Percentiles rank a stretch among this genome's conserved stretches.
Conservation (phyloP, 2,113 vertebrate species). For the Pseudolaguvia tuberculata region DNA sequence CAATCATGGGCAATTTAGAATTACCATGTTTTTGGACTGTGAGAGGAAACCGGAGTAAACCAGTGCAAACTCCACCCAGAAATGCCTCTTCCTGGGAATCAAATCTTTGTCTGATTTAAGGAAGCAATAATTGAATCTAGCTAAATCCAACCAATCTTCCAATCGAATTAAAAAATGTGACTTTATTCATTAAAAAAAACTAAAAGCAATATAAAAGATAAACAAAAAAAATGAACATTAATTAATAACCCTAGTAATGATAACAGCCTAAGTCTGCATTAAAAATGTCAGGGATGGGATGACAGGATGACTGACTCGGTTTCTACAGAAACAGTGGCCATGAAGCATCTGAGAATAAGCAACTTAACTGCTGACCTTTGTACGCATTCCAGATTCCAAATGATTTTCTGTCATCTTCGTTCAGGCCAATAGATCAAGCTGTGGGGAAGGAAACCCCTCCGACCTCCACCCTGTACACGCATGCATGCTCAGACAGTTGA, state of each 20-base stretch:
- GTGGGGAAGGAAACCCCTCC: constrained; percentile 25
- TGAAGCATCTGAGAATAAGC: constrained; percentile 37
- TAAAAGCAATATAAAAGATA: not conserved
- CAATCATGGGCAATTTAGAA: too few species aligned
- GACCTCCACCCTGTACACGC: constrained; percentile 3
- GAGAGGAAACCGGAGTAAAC: too few species aligned
- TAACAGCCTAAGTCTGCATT: not conserved
- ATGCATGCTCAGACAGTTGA: constrained; percentile 22
- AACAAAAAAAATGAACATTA: not conserved
- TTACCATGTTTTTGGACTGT: too few species aligned
- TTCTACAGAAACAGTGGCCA: constrained; percentile 41
- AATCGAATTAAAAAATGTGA: not conserved
- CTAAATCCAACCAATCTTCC: too few species aligned
- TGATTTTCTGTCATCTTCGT: constrained; percentile 55
- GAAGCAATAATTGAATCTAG: too few species aligned
- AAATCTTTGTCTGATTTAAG: too few species aligned
- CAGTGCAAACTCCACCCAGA: too few species aligned
- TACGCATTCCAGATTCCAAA: constrained; percentile 45
- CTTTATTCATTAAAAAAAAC: not conserved
- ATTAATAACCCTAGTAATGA: not conserved
- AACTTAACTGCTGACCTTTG: constrained; percentile 54
- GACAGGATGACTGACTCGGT: constrained; percentile 21
- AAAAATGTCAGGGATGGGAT: constrained; percentile 1
- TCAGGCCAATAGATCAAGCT: constrained; percentile 31
- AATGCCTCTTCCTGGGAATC: too few species aligned